phyloP scores from a whole-genome alignment of 64 coral and sea anemone species.

The Cladopsammia gracilis region DNA sequence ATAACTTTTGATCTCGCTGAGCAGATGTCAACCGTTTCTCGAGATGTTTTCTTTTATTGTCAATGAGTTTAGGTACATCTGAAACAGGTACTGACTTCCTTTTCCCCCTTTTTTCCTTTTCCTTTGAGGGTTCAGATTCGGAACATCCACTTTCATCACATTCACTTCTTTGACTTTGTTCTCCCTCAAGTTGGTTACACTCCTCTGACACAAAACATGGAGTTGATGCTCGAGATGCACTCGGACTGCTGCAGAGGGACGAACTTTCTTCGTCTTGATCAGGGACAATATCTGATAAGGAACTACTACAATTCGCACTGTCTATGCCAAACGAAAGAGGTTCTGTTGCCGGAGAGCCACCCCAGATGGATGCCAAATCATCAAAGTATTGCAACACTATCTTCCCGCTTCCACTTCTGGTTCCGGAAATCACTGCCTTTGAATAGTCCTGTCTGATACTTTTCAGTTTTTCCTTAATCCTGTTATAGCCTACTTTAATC shows the following conservation, averaged over 20 bases:
- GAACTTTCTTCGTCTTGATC: not conserved
- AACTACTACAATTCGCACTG: not conserved
- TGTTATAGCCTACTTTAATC: conserved; percentile 38
- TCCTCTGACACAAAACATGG: too few relatives aligned
- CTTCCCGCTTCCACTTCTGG: too few relatives aligned
- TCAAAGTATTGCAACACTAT: conserved; percentile 48
- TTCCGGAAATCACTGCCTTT: conserved; percentile 47
- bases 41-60: conserved; percentile 41
- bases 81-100: not conserved
- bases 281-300: not conserved
- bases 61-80: conserved; percentile 38
- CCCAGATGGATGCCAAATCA: conserved; percentile 49
- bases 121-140: too few relatives aligned
- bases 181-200: too few relatives aligned
- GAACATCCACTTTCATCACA: too few relatives aligned
- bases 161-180: too few relatives aligned
- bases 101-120: conserved; percentile 17
- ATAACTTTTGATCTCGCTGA: conserved; percentile 42
- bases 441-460: conserved; percentile 48
- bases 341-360: conserved; percentile 71
- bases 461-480: conserved; percentile 61
- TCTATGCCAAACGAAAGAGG: conserved; percentile 57
- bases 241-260: too few relatives aligned
- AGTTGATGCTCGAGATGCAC: too few relatives aligned
- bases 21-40: conserved; percentile 49